phyloP scores from a whole-genome alignment of 2,113 vertebrate species.

The Rostratula benghalensis region DNA sequence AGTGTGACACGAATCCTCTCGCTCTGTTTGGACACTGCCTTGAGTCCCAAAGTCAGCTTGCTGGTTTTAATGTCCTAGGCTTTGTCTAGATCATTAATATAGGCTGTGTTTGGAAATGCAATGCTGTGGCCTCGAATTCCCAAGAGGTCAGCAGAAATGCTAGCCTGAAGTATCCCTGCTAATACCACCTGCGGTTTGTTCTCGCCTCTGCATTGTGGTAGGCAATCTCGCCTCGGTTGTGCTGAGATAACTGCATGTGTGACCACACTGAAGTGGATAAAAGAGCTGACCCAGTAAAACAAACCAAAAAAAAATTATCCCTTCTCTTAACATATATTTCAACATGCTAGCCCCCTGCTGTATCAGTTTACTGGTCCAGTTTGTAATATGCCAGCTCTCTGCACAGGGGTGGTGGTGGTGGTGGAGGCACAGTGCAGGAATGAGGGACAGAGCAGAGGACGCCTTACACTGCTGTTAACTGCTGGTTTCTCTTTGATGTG shows the following conservation, averaged over 20 bases:
- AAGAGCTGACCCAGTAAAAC: not conserved
- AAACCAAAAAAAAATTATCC: not conserved
- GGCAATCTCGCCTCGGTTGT: not conserved
- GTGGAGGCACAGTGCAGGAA: not conserved
- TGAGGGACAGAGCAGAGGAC: not conserved
- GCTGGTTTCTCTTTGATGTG: not conserved
- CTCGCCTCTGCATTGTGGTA: not conserved
- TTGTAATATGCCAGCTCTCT: not conserved
- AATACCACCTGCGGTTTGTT: conserved; percentile 12
- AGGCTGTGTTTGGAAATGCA: not conserved
- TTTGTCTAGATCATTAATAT: not conserved
- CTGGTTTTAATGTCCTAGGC: not conserved
- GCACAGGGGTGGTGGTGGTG: not conserved
- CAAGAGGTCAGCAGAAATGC: conserved; percentile 31
- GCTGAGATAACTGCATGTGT: not conserved
- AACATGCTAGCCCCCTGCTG: not conserved
- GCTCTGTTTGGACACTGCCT: not conserved
- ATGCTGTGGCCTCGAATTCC: not conserved
- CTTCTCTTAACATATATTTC: not conserved
- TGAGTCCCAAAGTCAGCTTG: not conserved
- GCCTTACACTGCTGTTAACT: not conserved
- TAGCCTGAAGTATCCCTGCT: not conserved
- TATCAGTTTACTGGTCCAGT: not conserved
- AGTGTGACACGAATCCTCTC: not conserved
- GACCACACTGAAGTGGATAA: not conserved